Evolutionary conservation across 2,113 vertebrate species (phyloP), one percentile per base, ranked within the genome.

Genomic region (Anguilla japonica): DNA sequence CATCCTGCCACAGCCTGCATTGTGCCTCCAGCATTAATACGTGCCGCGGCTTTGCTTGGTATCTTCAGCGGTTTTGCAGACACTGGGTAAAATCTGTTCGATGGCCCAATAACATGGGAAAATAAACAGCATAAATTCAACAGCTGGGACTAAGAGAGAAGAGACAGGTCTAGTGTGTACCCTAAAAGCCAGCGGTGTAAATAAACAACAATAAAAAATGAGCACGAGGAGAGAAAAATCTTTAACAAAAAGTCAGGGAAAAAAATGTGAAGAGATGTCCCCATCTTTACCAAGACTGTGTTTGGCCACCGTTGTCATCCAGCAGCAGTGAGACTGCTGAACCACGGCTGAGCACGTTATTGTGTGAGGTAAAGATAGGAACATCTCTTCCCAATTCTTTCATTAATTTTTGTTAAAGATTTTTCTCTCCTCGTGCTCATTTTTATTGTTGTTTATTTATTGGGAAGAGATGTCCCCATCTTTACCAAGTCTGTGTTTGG

Each of bases 341-440:
- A 93, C 93, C 94, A 93, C 92, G 93, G 94, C 94, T 93, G 91
- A 29, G 91, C 88, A 79, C 43, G 91, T 96, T 96, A 96, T 95
- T 95, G 95, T 92, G 93, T 89, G 93, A 83, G 93, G 94, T 95
- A 97, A 97, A 98, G 34, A 34, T 29, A n/a, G 67, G 40, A 18
- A 15, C 39, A 43, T 22, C 7, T 71, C 26, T 40, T 41, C 16
- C 3, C 57, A 22, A 6, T 11, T 20, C 18, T 60, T 6, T 63
- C 57, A 15, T 7, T 34, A 57, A n/a, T n/a, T n/a, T n/a, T n/a
- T 2, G 14, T 53, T 50, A 26, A 29, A 0, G 46, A 83, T n/a
- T 46, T 56, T 29, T 5, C 14, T 79, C 40, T 79, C 13, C 8
- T 15, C n/a, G n/a, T n/a, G n/a, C n/a, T n/a, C n/a, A n/a, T n/a